Conservation (phyloP, 2,113 vertebrate species). For the Melospiza georgiana region DNA sequence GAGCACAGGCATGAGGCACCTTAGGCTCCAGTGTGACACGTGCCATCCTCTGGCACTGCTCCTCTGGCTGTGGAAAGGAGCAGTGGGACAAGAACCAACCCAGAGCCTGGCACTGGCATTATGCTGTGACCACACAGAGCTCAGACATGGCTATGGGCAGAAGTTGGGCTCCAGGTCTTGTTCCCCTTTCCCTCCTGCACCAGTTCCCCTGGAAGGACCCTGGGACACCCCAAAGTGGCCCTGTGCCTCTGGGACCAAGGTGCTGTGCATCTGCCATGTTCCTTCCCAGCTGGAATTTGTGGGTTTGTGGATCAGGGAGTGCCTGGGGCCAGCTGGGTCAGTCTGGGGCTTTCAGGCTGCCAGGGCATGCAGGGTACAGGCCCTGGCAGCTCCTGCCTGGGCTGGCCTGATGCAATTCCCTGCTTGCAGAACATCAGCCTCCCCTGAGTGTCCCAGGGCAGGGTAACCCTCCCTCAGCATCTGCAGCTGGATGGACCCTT, state of each 20-base stretch:
- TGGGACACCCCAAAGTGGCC: background rate
- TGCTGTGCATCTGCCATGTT: rapidly evolving
- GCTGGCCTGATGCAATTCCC: background rate
- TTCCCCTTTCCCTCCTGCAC: background rate
- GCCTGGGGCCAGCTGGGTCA: rapidly evolving
- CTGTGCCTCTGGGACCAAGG: rapidly evolving
- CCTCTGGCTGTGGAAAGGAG: background rate
- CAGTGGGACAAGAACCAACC: background rate
- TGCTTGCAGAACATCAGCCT: background rate
- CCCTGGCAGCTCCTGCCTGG: background rate
- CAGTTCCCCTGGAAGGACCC: background rate
- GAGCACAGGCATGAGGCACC: background rate
- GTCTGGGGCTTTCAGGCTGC: background rate
- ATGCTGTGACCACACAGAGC: background rate
- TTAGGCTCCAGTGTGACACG: background rate
- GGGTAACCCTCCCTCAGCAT: rapidly evolving
- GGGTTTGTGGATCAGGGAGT: rapidly evolving
- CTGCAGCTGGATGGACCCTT: background rate
- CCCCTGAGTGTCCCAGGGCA: background rate
- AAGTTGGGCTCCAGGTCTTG: background rate
- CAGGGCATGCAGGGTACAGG: background rate
- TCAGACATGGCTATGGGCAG: too few species aligned
- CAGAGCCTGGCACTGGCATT: background rate
- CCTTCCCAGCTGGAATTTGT: background rate
- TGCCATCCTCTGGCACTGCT: background rate